A percentile compares a stretch with the other conserved stretches of the same genome.
Evolutionary conservation across 2,888 invertebrate genomes (phyloP).

Genomic region (Graphium colonna): DNA sequence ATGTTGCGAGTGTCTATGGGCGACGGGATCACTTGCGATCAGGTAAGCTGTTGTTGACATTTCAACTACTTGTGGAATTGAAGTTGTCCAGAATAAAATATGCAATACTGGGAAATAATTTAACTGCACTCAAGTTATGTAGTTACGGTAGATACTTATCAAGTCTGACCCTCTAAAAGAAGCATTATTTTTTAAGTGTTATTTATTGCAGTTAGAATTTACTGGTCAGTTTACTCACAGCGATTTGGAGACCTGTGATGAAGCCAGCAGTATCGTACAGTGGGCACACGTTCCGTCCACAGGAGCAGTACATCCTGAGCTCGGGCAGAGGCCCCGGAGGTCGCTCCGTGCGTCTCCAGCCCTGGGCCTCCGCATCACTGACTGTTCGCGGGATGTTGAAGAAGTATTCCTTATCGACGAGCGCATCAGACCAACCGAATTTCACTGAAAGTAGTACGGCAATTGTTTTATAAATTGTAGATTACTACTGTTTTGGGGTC

Average conservation of each 20-base stretch:
- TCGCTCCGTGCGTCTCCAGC: constrained; percentile 58
- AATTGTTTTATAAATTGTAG: not conserved
- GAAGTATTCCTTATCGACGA: constrained; percentile 67
- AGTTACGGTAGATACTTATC: not conserved
- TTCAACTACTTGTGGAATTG: too few relatives aligned
- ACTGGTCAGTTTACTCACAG: constrained; percentile 64
- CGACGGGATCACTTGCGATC: too few relatives aligned
- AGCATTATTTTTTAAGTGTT: too few relatives aligned
- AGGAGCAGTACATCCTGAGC: constrained; percentile 64
- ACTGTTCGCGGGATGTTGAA: constrained; percentile 65
- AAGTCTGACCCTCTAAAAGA: too few relatives aligned
- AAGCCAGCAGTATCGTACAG: constrained; percentile 66
- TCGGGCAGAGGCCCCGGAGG: constrained; percentile 56
- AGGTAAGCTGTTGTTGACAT: too few relatives aligned
- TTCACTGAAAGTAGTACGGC: constrained; percentile 45
- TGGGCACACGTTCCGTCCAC: constrained; percentile 56
- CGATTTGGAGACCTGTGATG: constrained; percentile 66
- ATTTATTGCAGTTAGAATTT: too few relatives aligned
- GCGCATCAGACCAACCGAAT: constrained; percentile 69
- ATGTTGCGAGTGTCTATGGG: too few relatives aligned
- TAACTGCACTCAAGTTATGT: not conserved
- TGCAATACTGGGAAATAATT: too few relatives aligned
- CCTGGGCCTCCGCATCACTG: constrained; percentile 54
- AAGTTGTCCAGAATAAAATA: too few relatives aligned
- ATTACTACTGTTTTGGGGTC: too few relatives aligned